Base-by-base conservation (phyloP, 2,888 invertebrate species). In the Caenorhabditis sinica region DNA sequence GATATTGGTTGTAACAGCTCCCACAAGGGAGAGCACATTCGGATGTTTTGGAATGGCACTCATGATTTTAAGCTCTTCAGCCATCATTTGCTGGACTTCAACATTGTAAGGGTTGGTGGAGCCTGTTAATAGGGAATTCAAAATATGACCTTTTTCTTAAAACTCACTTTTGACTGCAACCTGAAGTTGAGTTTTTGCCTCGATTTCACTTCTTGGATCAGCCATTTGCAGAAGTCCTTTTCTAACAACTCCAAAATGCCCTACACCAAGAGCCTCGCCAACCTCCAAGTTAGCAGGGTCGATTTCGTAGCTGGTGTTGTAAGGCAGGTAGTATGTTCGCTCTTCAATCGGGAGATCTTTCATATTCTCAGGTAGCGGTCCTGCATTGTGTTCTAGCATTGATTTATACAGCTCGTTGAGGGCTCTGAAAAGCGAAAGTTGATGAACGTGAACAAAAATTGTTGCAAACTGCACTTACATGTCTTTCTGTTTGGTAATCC, bases 1-100 rank as follows among this genome's bases (percentile, higher is more conserved):
- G 79, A 88, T 85, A 25, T 85, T 81, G 13, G 80, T 82, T 0
- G 88, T 88, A 0, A 87, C 82, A 1, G 88, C 89, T 36, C 89
- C 89, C 11, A 89, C 73, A 0, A 89, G 76, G 1, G 88, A 65
- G 4, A 89, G 60, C n/a, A 89, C 86, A 69, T 89, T 89, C 1
- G 88, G 88, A 82, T 89, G 88, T 36, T 74, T 77, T 20, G 76
- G 85, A 63, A 89, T 88, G 4, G 88, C 88, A 40, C 86, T 80
- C 82, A 89, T 86, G 25, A 88, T 80, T 82, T 88, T 88, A 43
- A 89, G 68, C 49, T 89, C 89, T 25, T 88, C 89, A 9, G 80
- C 76, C 63, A 89, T 28, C 82, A 87, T 88, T 36, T 73, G 69
- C 30, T 85, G 85, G 13, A 86, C 85, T 13, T 73, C 63, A 13